phyloP scores from a whole-genome alignment of 2,113 vertebrate genomes.

The Axis porcinus region DNA sequence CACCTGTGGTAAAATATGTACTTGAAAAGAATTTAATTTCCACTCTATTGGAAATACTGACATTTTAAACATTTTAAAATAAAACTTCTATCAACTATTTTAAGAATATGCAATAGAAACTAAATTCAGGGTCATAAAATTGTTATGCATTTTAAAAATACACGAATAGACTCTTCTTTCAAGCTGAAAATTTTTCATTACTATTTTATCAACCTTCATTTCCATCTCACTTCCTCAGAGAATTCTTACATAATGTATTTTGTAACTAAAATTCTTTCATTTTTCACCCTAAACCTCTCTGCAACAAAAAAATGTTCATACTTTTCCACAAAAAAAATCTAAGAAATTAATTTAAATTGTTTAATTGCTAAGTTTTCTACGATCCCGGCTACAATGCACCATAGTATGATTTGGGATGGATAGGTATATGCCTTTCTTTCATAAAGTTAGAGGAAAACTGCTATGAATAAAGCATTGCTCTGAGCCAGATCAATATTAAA shows the following conservation, averaged over 20 bases:
- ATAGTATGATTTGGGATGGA: background rate
- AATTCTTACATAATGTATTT: background rate
- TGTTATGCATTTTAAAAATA: background rate
- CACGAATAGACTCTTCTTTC: background rate
- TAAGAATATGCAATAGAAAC: background rate
- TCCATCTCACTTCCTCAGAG: background rate
- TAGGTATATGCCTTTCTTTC: background rate
- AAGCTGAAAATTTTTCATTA: background rate
- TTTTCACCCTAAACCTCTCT: background rate
- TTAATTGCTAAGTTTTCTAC: background rate
- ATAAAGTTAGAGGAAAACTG: background rate
- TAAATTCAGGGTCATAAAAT: background rate
- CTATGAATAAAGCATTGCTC: background rate
- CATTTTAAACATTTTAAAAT: slow-evolving; percentile 11
- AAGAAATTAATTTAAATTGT: background rate
- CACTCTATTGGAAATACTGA: background rate
- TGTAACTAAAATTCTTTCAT: background rate
- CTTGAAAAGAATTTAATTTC: background rate
- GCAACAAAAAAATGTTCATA: background rate
- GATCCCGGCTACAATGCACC: background rate
- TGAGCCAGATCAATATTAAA: background rate
- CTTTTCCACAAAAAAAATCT: background rate
- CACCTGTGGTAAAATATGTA: background rate
- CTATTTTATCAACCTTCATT: slow-evolving; percentile 12
- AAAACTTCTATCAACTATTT: background rate